phyloP scores from a whole-genome alignment of 2,888 invertebrate genomes.

The Drosophila stalkeri region DNA sequence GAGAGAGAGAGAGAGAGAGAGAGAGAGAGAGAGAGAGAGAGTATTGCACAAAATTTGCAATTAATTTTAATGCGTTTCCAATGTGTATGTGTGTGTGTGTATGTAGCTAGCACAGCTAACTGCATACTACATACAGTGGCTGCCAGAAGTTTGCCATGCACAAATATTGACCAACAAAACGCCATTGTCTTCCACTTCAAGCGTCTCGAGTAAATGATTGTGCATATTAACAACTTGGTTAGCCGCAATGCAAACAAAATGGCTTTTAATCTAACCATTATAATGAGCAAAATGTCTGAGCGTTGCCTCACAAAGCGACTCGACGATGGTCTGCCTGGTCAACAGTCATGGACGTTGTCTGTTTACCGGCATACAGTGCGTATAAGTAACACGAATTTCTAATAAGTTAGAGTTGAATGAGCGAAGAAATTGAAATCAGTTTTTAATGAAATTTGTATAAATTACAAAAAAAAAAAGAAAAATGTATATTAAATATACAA shows the following conservation, averaged over 20 bases:
- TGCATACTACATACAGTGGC: slow-evolving; percentile 16
- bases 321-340: neutral
- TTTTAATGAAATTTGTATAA: neutral
- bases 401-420: slow-evolving; percentile 1
- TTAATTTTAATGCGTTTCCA: slow-evolving; percentile 53
- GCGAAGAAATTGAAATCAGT: neutral
- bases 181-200: slow-evolving; percentile 36
- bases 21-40: neutral
- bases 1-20: neutral
- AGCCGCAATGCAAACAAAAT: slow-evolving; percentile 76
- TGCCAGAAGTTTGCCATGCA: slow-evolving; percentile 30
- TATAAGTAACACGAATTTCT: slow-evolving; percentile 37
- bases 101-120: neutral
- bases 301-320: slow-evolving; percentile 27
- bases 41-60: slow-evolving; percentile 40
- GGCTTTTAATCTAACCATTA: slow-evolving; percentile 73
- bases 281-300: slow-evolving; percentile 58
- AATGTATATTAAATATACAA: too few relatives aligned
- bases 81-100: slow-evolving; percentile 18
- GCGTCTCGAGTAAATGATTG: slow-evolving; percentile 52
- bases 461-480: too few relatives aligned
- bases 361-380: slow-evolving; percentile 33
- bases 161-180: slow-evolving; percentile 55
- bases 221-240: slow-evolving; percentile 68
- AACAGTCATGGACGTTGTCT: slow-evolving; percentile 22